Evolutionary conservation across 53 echinoderm and acorn worm species (phyloP), one percentile per base, ranked within the genome.

Genomic region (Arbacia lixula): DNA sequence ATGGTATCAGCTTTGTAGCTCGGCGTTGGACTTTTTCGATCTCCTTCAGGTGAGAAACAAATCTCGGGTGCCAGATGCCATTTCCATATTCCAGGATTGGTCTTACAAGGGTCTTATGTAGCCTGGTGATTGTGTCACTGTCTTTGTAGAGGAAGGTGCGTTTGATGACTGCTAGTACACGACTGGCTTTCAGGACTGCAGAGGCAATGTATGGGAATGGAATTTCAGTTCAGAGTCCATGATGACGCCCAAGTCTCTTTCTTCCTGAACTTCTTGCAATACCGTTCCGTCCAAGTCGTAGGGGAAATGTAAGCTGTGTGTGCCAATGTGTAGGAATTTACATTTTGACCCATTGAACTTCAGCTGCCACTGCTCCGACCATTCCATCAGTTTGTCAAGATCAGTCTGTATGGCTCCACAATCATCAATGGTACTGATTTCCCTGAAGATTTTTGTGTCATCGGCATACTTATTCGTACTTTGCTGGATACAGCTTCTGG

Each of bases 1-100:
- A 36, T 34, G 60, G 11, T 4, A 79, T 32, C 79, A 79, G 34
- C 16, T 60, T 60, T 10, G 79, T 79, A 2, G 79, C 60, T 56
- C 79, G 35, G 12, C 40, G 16, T 20, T 60, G 60, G 1, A 79
- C 79, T 9, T 40, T 79, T 37, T 79, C 79, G 10, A 66, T 12
- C 66, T 66, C 38, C 21, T 66, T 24, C 14, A n/a, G 9, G 32
- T 66, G 36, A 2, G 0, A 21, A 2, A 36, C 38, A n/a, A 4
- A 66, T 0, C 38, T 0, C 8, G 66, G 38, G 66, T 66, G 66
- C 38, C 66, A 66, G 9, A 66, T 11, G 38, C 35, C 22, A 66
- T 66, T 66, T 0, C 66, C 39, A 38, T 71, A 71, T 6, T 71
- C 71, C 71, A 71, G 29, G 50, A 42, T 41, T 14, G 71, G 51